Base-by-base conservation (phyloP, 1,140 invertebrate species). In the Meloidogyne floridensis region DNA sequence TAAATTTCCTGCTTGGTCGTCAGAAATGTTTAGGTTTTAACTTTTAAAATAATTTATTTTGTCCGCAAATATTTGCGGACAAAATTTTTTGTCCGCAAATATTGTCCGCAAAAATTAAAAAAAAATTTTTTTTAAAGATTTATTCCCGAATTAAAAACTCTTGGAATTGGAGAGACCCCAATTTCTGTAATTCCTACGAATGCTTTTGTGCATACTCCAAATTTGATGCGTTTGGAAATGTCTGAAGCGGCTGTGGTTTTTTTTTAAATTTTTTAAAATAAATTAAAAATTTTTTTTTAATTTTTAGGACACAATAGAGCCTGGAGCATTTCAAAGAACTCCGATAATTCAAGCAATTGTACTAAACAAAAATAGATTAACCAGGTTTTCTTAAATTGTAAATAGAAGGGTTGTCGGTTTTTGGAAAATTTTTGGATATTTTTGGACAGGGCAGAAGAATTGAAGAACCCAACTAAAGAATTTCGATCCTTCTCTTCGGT, bases 261-360 rank as follows among this genome's bases (percentile, higher is more conserved):
- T 20, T 54, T 20, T n/a, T 0, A 3, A 56, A 56, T 53, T 47
- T n/a, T 42, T 59, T 11, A 47, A 20, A n/a, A 5, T 42, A 85
- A 81, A 54, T 65, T 32, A 1, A 32, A 32, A 32, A 32, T 32
- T 32, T 32, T 32, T 32, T 32, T 32, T 32, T 32, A 32, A 32
- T 85, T 87, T 13, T 86, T 84, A 42, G n/a, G 84, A 88, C 43
- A 85, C 84, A 2, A 90, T 89, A 65, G 88, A 89, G 72, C 82
- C 80, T 80, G 88, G 89, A 32, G 89, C 88, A 53, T 89, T 89
- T 81, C 89, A 90, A 79, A 80, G 82, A 71, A 88, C 86, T 75
- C 88, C 86, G 47, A 77, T 87, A 43, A 89, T 89, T 73, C 89
- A 89, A 83, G 89, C 88, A 10, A 89, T 89, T 80, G 88, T 89